These are phyloP conservation scores for Actenoides hombroni DNA, from an alignment of 2,113 vertebrate genomes.

Conservation along the genomic window DNA sequence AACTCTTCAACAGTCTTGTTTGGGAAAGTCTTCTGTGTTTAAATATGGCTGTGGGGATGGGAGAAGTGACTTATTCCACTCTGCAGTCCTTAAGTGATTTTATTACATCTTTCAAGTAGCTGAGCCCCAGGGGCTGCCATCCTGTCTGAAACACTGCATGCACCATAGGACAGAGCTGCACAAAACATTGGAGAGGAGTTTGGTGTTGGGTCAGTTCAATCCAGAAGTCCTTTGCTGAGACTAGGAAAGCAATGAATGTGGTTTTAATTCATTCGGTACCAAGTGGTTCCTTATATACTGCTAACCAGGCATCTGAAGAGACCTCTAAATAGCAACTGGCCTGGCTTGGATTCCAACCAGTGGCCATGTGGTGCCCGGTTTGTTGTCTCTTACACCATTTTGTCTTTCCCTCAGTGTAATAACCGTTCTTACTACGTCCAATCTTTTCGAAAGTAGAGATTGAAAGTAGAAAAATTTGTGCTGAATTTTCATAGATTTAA, in stretches of 20 bases:
- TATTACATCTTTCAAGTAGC: background rate
- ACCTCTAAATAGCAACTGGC: background rate
- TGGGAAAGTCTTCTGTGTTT: background rate
- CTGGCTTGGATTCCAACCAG: background rate
- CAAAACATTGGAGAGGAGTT: background rate
- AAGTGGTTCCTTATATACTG: accelerated
- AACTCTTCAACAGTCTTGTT: background rate
- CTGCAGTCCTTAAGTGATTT: background rate
- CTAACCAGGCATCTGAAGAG: background rate
- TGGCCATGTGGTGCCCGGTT: background rate
- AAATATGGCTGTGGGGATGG: background rate
- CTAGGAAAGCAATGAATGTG: background rate
- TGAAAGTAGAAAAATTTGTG: background rate
- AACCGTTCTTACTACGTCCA: background rate
- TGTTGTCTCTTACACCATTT: background rate
- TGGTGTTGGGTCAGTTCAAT: background rate
- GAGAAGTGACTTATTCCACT: background rate
- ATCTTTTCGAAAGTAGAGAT: background rate
- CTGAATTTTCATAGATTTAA: constrained; percentile 8
- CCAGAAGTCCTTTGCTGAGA: background rate
- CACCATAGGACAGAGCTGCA: background rate
- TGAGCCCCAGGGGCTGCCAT: background rate
- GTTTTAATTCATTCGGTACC: background rate
- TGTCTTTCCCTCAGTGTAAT: background rate
- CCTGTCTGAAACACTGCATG: background rate